Evolutionary conservation across 2,797 vertebrate genomes (phyloP).

Genomic region (Okamejei kenojei): DNA sequence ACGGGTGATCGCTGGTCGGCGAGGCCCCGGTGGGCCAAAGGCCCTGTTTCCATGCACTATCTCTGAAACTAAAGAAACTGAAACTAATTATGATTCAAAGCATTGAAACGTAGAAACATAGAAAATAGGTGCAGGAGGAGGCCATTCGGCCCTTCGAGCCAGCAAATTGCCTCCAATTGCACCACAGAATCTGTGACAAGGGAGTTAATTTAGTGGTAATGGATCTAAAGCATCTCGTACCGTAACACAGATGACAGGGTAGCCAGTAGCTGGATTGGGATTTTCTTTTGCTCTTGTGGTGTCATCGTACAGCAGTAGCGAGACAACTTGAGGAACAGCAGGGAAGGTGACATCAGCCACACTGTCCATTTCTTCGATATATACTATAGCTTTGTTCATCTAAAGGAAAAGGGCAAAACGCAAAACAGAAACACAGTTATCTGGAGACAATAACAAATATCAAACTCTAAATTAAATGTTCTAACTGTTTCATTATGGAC

Average conservation of each 20-base stretch:
- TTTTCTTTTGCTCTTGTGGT: conserved; percentile 60
- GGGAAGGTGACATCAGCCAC: conserved; percentile 77
- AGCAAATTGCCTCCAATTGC: no score
- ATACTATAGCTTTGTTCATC: conserved; percentile 79
- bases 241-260: conserved; percentile 73
- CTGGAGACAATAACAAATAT: neutral
- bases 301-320: conserved; percentile 70
- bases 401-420: conserved; percentile 41
- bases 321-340: conserved; percentile 71
- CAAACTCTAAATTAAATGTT: neutral
- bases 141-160: no score
- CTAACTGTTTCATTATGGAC: neutral
- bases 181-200: no score
- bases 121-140: no score
- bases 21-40: no score
- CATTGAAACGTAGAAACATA: no score
- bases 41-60: no score
- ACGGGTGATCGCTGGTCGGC: no score
- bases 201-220: no score
- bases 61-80: no score
- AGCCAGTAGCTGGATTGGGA: conserved; percentile 65
- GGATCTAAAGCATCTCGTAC: conserved; percentile 48
- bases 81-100: no score
- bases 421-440: neutral
- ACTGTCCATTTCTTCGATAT: conserved; percentile 81